These are phyloP conservation scores for Panopea generosa DNA, from an alignment of 2,888 invertebrate genomes.

Conservation along the genomic window DNA sequence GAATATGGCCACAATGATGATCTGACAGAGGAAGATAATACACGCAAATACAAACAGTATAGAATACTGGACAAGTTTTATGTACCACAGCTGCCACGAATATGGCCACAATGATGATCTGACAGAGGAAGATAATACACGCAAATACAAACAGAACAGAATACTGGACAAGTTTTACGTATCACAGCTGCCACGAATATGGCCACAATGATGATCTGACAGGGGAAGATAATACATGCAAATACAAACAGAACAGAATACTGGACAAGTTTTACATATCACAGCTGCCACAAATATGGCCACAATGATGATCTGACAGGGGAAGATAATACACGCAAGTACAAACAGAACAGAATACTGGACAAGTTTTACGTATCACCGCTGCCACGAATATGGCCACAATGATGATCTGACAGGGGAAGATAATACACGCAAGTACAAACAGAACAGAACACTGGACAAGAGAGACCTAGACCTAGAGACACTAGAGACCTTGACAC, in stretches of 20 bases:
- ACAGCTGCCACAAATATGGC: conserved; percentile 66
- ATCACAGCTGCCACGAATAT: conserved; percentile 64
- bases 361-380: neutral
- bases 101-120: conserved; percentile 71
- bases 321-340: neutral
- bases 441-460: too few species aligned
- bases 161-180: conserved; percentile 47
- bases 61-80: conserved; percentile 40
- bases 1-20: conserved; percentile 66
- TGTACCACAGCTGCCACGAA: conserved; percentile 63
- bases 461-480: too few species aligned
- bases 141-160: neutral
- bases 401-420: too few species aligned
- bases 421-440: too few species aligned
- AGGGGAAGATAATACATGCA: neutral
- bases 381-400: too few species aligned
- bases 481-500: too few species aligned
- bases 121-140: conserved; percentile 8
- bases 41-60: neutral
- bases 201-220: conserved; percentile 70
- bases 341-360: neutral
- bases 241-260: neutral
- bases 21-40: conserved; percentile 51
- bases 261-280: conserved; percentile 53
- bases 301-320: conserved; percentile 67